A percentile compares a stretch with the other conserved stretches of the same genome.
phyloP scores from a whole-genome alignment of 2,113 vertebrate species.

The Heloderma charlesbogerti region DNA sequence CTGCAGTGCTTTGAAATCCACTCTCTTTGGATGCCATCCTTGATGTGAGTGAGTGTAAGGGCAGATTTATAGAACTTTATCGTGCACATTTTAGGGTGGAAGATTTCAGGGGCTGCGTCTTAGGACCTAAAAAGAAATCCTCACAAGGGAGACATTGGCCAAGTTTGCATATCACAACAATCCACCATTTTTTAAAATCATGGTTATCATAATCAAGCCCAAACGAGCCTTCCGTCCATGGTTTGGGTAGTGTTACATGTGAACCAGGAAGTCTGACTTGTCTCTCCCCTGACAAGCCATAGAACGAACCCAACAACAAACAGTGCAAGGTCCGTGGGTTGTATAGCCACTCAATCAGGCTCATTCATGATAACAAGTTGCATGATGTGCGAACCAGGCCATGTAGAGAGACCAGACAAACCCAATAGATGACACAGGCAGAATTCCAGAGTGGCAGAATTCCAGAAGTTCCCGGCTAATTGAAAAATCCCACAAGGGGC shows the following conservation, averaged over 20 bases:
- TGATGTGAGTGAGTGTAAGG: rapidly evolving
- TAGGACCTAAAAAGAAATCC: background rate
- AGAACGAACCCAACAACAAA: too few species aligned
- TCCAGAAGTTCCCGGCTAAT: background rate
- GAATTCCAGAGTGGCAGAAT: background rate
- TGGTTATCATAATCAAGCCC: too few species aligned
- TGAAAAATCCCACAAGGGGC: background rate
- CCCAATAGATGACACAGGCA: background rate
- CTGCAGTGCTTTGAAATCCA: slow-evolving; percentile 7
- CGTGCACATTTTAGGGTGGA: background rate
- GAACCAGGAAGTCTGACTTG: too few species aligned
- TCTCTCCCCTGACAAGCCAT: too few species aligned
- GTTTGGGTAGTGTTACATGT: too few species aligned
- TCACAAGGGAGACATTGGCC: background rate
- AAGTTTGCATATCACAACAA: too few species aligned
- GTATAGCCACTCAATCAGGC: too few species aligned
- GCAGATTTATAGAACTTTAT: slow-evolving; percentile 17
- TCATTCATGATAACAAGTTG: too few species aligned
- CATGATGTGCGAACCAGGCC: too few species aligned
- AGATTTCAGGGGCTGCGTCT: background rate
- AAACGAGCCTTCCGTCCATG: too few species aligned
- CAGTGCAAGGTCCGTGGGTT: too few species aligned
- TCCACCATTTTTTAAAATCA: too few species aligned
- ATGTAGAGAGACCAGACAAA: background rate
- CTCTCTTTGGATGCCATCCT: slow-evolving; percentile 10